Conservation (phyloP, 2,888 invertebrate genomes). For the Eustalomyia histrio region DNA sequence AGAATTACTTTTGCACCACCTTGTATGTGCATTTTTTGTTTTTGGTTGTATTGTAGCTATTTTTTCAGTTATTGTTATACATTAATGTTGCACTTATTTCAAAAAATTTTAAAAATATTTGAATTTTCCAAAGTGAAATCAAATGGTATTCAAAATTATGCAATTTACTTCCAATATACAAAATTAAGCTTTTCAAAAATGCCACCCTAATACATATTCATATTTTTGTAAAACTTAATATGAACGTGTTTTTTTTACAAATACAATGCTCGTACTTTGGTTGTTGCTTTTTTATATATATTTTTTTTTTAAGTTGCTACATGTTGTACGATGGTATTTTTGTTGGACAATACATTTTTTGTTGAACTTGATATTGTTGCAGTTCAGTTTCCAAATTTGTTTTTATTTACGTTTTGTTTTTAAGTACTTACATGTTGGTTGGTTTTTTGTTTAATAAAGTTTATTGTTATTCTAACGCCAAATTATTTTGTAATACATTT, state of each 20-base stretch:
- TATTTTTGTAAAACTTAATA: constrained; percentile 9
- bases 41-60: background rate
- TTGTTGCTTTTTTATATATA: constrained; percentile 21
- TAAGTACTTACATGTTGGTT: background rate
- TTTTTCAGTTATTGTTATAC: background rate
- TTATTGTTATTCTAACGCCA: constrained; percentile 42
- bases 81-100: background rate
- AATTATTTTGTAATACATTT: constrained; percentile 32
- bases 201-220: background rate
- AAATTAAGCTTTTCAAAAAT: background rate
- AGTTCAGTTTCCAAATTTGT: background rate
- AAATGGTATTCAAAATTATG: too few species aligned
- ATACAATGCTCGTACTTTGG: constrained; percentile 12
- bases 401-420: constrained; percentile 21
- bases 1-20: too few species aligned
- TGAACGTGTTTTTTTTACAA: constrained; percentile 40
- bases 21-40: too few species aligned
- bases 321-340: constrained; percentile 13
- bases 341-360: constrained; percentile 20
- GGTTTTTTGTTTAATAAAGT: constrained; percentile 25
- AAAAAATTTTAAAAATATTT: too few species aligned
- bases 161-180: too few species aligned
- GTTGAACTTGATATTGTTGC: constrained; percentile 57
- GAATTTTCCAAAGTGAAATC: too few species aligned
- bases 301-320: constrained; percentile 1